Percentiles rank a stretch among this genome's conserved stretches.
These are phyloP conservation scores for Adelphocoris suturalis DNA, from an alignment of 2,888 invertebrate species.

Conservation along the genomic window DNA sequence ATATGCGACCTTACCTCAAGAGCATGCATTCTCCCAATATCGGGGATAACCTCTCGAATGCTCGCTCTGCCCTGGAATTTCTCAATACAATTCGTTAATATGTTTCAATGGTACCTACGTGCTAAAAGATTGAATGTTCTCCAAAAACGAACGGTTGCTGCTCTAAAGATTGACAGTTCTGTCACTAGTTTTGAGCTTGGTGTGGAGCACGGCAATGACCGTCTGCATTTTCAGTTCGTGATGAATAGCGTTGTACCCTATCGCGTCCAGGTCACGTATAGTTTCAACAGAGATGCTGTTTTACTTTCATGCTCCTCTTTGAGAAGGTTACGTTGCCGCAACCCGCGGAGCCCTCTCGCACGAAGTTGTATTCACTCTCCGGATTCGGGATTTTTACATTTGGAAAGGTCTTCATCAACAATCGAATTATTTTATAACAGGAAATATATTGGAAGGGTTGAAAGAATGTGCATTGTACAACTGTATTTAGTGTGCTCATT, in stretches of 20 bases:
- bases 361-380: slow-evolving; percentile 1
- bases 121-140: too few species aligned
- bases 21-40: too few species aligned
- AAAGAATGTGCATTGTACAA: too few species aligned
- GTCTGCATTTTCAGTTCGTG: slow-evolving; percentile 7
- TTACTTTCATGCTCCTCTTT: slow-evolving; percentile 31
- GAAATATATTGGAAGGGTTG: not conserved
- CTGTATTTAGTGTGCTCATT: too few species aligned
- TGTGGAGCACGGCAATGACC: slow-evolving; percentile 21
- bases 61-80: too few species aligned
- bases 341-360: not conserved
- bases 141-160: too few species aligned
- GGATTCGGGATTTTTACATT: not conserved
- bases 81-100: too few species aligned
- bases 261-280: slow-evolving; percentile 39
- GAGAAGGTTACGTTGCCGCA: slow-evolving; percentile 41
- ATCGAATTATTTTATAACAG: not conserved
- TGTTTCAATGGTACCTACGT: too few species aligned
- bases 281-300: slow-evolving; percentile 46
- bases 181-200: not conserved
- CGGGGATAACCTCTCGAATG: too few species aligned
- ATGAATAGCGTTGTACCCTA: not conserved
- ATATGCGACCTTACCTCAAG: too few species aligned
- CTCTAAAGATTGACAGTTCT: not conserved
- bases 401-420: not conserved